Percentiles rank a stretch among this genome's conserved stretches.
Evolutionary conservation across 2,797 vertebrate species (phyloP).

Genomic region (Synaphobranchus kaupii): DNA sequence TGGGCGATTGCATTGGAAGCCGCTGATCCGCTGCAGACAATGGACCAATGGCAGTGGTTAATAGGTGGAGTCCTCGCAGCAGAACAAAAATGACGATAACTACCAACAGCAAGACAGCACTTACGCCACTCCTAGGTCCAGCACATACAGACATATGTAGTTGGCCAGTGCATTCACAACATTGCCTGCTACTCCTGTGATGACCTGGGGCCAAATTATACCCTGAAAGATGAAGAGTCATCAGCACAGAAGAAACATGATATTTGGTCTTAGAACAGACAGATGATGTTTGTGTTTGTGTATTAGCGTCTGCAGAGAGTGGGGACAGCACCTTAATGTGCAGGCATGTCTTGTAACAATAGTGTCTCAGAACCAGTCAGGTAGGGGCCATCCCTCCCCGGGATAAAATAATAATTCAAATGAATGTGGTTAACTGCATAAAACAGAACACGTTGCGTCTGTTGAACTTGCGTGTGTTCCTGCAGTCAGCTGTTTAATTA

Average conservation of each 20-base stretch:
- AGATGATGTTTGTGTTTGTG: too few species aligned
- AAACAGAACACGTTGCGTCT: too few species aligned
- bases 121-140: slow-evolving; percentile 88
- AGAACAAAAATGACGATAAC: not conserved
- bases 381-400: too few species aligned
- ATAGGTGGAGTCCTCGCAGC: not conserved
- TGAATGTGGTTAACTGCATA: too few species aligned
- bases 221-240: slow-evolving; percentile 69
- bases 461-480: too few species aligned
- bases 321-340: too few species aligned
- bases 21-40: slow-evolving; percentile 83
- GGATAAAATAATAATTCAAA: too few species aligned
- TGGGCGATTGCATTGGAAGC: slow-evolving; percentile 85
- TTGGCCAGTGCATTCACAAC: slow-evolving; percentile 83
- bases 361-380: too few species aligned
- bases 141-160: slow-evolving; percentile 76
- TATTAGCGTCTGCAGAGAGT: too few species aligned
- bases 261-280: too few species aligned
- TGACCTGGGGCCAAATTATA: slow-evolving; percentile 82
- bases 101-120: slow-evolving; percentile 56
- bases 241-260: not conserved
- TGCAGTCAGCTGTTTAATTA: too few species aligned
- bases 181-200: slow-evolving; percentile 80
- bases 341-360: too few species aligned
- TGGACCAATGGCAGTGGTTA: not conserved